Conservation (phyloP, 2,113 vertebrate genomes). For the Cryptomyrus ogoouensis region DNA sequence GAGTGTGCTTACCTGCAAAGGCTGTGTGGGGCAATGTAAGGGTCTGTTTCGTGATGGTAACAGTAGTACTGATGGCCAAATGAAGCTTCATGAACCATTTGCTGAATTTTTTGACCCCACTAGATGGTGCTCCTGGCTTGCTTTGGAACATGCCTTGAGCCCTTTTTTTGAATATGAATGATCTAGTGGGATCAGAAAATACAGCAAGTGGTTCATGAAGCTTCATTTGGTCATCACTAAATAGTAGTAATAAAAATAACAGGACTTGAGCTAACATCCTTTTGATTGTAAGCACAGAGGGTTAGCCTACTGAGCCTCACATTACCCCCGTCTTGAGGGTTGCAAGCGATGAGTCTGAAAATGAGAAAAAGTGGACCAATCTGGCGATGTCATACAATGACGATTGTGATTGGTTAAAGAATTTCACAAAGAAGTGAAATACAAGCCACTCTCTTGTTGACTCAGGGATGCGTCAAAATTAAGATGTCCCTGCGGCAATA, state of each 20-base stretch:
- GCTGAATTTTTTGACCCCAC: too few relatives aligned
- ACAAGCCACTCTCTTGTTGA: neutral
- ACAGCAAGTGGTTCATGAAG: too few relatives aligned
- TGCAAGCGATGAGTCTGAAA: neutral
- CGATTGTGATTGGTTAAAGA: neutral
- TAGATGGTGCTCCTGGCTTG: too few relatives aligned
- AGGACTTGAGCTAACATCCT: neutral
- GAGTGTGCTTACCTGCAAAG: neutral
- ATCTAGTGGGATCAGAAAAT: too few relatives aligned
- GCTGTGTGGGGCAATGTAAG: neutral
- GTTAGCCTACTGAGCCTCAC: neutral
- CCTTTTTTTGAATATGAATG: too few relatives aligned
- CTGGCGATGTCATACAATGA: neutral
- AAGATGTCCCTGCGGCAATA: neutral
- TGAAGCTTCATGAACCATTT: too few relatives aligned
- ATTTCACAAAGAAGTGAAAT: neutral
- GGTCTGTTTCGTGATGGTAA: neutral
- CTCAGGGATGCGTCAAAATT: neutral
- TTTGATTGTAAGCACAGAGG: neutral
- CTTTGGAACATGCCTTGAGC: too few relatives aligned
- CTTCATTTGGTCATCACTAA: too few relatives aligned
- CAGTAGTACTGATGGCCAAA: too few relatives aligned
- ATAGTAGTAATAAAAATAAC: neutral
- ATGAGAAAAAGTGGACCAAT: neutral
- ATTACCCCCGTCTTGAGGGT: neutral